A percentile compares a stretch with the other conserved stretches of the same genome.
Conservation (phyloP, 2,797 vertebrate genomes). For the Pteronotus mesoamericanus region DNA sequence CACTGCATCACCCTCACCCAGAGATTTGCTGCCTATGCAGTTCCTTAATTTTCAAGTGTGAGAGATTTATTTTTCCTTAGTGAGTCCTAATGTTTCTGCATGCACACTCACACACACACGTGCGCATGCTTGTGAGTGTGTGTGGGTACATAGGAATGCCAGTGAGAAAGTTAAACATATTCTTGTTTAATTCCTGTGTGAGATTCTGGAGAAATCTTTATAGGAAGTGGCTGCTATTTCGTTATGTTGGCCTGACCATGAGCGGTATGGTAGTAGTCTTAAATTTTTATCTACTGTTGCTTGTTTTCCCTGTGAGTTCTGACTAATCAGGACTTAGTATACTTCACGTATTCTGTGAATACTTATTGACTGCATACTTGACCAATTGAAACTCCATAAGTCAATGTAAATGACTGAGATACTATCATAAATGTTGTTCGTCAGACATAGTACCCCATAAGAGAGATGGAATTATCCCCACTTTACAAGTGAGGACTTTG, state of each 20-base stretch:
- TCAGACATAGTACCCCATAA: background rate
- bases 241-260: background rate
- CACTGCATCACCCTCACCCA: constrained; percentile 45
- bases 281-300: constrained; percentile 6
- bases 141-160: constrained; percentile 6
- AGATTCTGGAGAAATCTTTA: constrained; percentile 26
- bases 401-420: background rate
- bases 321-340: background rate
- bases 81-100: constrained; percentile 54
- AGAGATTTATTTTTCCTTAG: constrained; percentile 69
- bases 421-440: background rate
- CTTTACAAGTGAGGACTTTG: background rate
- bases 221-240: background rate
- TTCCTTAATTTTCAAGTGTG: constrained; percentile 75
- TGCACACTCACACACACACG: background rate
- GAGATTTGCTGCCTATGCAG: constrained; percentile 66
- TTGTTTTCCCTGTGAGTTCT: constrained; percentile 23
- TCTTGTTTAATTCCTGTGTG: background rate
- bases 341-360: background rate
- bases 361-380: background rate
- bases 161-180: background rate
- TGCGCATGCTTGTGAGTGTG: background rate
- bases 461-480: background rate
- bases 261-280: background rate
- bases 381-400: background rate